These are phyloP conservation scores for Parotocinclus haroldoi DNA, from an alignment of 2,797 vertebrate genomes.

Conservation along the genomic window DNA sequence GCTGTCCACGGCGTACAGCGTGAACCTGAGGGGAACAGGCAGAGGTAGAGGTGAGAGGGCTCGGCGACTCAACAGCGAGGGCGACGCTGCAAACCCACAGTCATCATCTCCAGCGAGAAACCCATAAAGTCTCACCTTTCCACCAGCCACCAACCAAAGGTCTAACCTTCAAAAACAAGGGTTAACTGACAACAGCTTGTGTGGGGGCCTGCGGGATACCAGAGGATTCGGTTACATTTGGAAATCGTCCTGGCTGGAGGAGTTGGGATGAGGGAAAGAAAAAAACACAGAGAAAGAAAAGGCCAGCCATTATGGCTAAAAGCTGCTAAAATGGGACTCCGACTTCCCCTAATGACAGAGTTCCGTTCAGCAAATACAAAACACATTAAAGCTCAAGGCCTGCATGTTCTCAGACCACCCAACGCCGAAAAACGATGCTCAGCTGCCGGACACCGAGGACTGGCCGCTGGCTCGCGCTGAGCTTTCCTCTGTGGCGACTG, in stretches of 20 bases:
- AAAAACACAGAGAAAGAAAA: constrained; percentile 8
- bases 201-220: constrained; percentile 38
- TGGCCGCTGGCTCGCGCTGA: background rate
- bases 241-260: constrained; percentile 37
- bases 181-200: constrained; percentile 34
- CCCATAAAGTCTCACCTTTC: background rate
- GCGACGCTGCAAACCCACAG: constrained; percentile 16
- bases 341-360: constrained; percentile 53
- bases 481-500: too few species aligned
- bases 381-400: constrained; percentile 48
- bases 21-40: constrained; percentile 74
- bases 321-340: constrained; percentile 51
- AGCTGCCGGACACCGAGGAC: constrained; percentile 14
- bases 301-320: constrained; percentile 49
- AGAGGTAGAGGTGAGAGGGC: background rate
- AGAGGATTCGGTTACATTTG: constrained; percentile 46
- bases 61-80: too few species aligned
- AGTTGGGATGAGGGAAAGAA: constrained; percentile 17
- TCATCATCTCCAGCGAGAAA: background rate
- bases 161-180: background rate
- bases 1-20: constrained; percentile 88
- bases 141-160: background rate
- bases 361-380: constrained; percentile 50
- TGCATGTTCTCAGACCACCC: constrained; percentile 44
- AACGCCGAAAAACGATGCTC: constrained; percentile 50